Evolutionary conservation across 2,113 vertebrate species (phyloP), one percentile per base, ranked within the genome.

Genomic region (Eretmodus cyanostictus): DNA sequence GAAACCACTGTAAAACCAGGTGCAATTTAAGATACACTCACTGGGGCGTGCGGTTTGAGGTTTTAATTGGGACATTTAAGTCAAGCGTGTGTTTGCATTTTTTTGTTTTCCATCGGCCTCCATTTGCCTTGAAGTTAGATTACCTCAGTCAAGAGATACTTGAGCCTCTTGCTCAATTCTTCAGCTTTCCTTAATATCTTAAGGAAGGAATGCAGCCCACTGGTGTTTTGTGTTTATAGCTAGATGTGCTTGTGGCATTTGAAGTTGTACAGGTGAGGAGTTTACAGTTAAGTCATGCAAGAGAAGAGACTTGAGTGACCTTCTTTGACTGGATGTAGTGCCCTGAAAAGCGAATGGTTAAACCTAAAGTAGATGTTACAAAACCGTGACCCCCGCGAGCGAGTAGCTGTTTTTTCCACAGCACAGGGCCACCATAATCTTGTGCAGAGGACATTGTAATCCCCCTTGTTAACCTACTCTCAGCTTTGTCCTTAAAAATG

Each of bases 401-500:
- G 82, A 87, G n/a, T 87, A 82, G 84, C 9, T 90, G 80, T 87
- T 82, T 31, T 6, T 87, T 45, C 83, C 76, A 61, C 7, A 68
- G 36, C 12, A 12, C 80, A 63, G 81, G 42, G 79, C 90, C 83
- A 63, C 66, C 63, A n/a, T 53, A 19, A 49, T 82, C 87, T 87
- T 81, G 86, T 45, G 57, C 80, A 73, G 73, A 82, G 80, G 85
- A 88, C 83, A 24, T 47, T 76, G 80, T 94, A 94, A 95, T 95
- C 93, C 86, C 38, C 89, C 81, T 89, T 91, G 92, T 92, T 90
- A 94, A 86, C 83, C 84, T 59, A 68, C 84, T 90, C 88, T 93
- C 68, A 83, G 85, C 84, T 94, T 88, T 92, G 84, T 91, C 85
- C 88, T 87, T 87, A 83, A n/a, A 89, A 93, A 91, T 89, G 83